Conservation (phyloP, 2,113 vertebrate genomes). For the Psilopogon haemacephalus region DNA sequence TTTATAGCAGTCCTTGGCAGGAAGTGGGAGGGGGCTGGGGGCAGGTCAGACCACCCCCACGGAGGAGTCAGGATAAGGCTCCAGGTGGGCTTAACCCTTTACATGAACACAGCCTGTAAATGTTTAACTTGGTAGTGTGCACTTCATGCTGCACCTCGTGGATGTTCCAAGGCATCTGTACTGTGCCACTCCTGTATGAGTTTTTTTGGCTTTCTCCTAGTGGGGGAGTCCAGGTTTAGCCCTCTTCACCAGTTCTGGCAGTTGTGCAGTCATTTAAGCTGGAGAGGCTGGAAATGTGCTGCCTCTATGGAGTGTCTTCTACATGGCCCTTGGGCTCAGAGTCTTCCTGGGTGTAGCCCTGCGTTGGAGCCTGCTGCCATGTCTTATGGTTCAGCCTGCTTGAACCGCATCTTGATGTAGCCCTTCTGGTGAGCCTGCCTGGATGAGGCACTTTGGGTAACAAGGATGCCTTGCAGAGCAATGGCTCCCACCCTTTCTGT, state of each 20-base stretch:
- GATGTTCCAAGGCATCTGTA: neutral
- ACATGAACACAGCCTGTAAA: neutral
- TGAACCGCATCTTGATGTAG: neutral
- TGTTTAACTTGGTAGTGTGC: neutral
- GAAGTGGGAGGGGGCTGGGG: too few species aligned
- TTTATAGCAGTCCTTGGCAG: too few species aligned
- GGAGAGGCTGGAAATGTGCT: neutral
- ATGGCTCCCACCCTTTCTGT: neutral
- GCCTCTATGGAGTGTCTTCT: neutral
- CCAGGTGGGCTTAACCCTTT: too few species aligned
- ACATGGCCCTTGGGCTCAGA: neutral
- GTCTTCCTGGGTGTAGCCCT: neutral
- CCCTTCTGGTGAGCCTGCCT: neutral
- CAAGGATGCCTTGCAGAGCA: neutral
- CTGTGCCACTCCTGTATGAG: neutral
- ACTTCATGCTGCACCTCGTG: fast-evolving
- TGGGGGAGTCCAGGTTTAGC: neutral
- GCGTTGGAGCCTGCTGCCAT: neutral
- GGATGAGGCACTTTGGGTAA: neutral
- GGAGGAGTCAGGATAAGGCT: too few species aligned
- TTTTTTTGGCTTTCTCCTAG: neutral
- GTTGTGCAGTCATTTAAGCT: neutral
- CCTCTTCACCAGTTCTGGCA: neutral
- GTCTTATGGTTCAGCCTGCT: neutral
- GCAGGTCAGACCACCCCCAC: too few species aligned